Conservation (phyloP, 2,888 invertebrate species). For the Xylota segnis region DNA sequence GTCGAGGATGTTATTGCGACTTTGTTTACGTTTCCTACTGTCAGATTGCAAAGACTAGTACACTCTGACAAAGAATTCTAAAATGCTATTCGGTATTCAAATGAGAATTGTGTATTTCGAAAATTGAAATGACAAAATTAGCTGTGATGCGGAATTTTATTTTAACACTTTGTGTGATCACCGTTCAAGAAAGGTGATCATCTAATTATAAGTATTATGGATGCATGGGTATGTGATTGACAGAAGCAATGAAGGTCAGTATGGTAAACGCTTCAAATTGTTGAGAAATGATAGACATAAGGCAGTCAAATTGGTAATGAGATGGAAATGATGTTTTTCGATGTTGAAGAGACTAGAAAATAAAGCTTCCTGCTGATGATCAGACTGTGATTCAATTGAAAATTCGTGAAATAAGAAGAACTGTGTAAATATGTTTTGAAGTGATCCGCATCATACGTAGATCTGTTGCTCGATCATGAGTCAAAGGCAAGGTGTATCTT, state of each 20-base stretch:
- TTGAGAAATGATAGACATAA: neutral
- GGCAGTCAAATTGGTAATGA: neutral
- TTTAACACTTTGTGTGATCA: conserved; percentile 29
- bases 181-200: conserved; percentile 20
- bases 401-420: too few relatives aligned
- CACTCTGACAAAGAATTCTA: conserved; percentile 4
- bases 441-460: too few relatives aligned
- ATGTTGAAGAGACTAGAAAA: too few relatives aligned
- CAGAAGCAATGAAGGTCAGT: conserved; percentile 1
- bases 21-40: conserved; percentile 25
- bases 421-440: too few relatives aligned
- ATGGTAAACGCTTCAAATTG: neutral
- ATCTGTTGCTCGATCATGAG: too few relatives aligned
- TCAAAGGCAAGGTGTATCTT: too few relatives aligned
- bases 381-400: too few relatives aligned
- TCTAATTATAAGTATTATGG: conserved; percentile 29
- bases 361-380: too few relatives aligned
- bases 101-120: neutral
- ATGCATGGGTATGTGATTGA: conserved; percentile 9
- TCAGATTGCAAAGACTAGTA: neutral
- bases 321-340: neutral
- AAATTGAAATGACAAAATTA: conserved; percentile 5
- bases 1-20: conserved; percentile 27
- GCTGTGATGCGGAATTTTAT: conserved; percentile 16
- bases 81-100: conserved; percentile 1